These are phyloP conservation scores for Eutrigla gurnardus DNA, from an alignment of 2,797 vertebrate genomes.

Conservation along the genomic window DNA sequence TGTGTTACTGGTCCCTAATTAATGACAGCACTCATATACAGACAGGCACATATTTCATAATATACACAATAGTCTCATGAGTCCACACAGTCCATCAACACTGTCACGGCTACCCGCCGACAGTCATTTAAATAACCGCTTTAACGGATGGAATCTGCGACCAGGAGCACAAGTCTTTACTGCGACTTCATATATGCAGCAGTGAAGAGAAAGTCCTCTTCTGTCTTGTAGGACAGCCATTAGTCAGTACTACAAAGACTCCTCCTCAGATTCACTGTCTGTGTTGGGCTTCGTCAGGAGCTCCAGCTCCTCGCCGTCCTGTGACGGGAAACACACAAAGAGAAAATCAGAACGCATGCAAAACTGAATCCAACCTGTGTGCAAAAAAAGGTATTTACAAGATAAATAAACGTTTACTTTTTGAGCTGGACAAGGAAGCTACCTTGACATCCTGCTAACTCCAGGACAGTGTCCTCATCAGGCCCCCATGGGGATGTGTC, in stretches of 20 bases:
- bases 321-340: slow-evolving; percentile 61
- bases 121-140: slow-evolving; percentile 28
- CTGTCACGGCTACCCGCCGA: neutral
- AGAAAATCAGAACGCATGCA: slow-evolving; percentile 11
- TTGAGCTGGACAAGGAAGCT: neutral
- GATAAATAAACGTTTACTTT: neutral
- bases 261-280: slow-evolving; percentile 94
- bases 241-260: slow-evolving; percentile 70
- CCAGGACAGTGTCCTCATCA: slow-evolving; percentile 18
- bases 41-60: slow-evolving; percentile 58
- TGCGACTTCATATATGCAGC: neutral
- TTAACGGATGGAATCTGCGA: slow-evolving; percentile 3
- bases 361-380: neutral
- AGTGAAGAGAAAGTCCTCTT: neutral
- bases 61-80: slow-evolving; percentile 19
- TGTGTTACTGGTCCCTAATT: neutral
- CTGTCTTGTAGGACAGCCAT: neutral
- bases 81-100: neutral
- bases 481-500: neutral
- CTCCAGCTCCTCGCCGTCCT: slow-evolving; percentile 97
- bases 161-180: neutral
- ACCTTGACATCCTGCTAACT: neutral
- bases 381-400: neutral
- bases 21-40: slow-evolving; percentile 35
- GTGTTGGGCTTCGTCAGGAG: slow-evolving; percentile 89